phyloP scores from a whole-genome alignment of 2,797 vertebrate genomes.

The Pempheris klunzingeri region DNA sequence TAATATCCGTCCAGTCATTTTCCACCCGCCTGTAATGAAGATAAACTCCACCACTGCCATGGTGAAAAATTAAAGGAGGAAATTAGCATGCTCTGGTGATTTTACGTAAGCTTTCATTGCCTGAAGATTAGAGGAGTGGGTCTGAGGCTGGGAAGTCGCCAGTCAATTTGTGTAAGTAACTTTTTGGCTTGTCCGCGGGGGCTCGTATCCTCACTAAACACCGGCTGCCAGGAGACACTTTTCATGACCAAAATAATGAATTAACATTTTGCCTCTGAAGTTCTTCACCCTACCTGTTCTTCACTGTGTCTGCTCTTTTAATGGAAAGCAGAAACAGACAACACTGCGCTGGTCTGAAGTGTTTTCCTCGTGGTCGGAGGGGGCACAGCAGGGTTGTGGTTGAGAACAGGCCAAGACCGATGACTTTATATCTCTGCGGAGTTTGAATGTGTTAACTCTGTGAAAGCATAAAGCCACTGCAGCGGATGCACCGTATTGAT shows the following conservation, averaged over 20 bases:
- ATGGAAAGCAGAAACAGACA: not conserved
- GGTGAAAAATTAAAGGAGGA: slow-evolving; percentile 66
- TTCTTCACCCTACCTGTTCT: not conserved
- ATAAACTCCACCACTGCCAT: slow-evolving; percentile 52
- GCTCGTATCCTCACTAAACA: not conserved
- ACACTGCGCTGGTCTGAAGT: not conserved
- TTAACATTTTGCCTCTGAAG: slow-evolving; percentile 7
- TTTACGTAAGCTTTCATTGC: slow-evolving; percentile 34
- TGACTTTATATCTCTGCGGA: not conserved
- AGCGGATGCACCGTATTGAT: not conserved
- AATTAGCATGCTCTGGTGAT: slow-evolving; percentile 54
- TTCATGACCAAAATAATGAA: slow-evolving; percentile 9
- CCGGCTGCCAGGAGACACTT: slow-evolving; percentile 6
- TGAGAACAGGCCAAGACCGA: not conserved
- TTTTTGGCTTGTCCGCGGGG: slow-evolving; percentile 41
- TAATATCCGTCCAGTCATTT: slow-evolving; percentile 61
- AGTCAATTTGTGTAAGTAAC: slow-evolving; percentile 44
- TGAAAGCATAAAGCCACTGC: slow-evolving; percentile 6
- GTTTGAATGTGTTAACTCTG: slow-evolving; percentile 10
- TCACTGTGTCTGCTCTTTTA: not conserved
- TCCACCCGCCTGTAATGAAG: slow-evolving; percentile 35
- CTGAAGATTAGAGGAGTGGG: slow-evolving; percentile 41
- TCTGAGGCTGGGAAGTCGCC: slow-evolving; percentile 30
- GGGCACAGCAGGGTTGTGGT: not conserved
- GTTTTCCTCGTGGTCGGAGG: not conserved